Evolutionary conservation across 2,797 vertebrate genomes (phyloP), one percentile per base, ranked within the genome.

Genomic region (Molothrus aeneus): DNA sequence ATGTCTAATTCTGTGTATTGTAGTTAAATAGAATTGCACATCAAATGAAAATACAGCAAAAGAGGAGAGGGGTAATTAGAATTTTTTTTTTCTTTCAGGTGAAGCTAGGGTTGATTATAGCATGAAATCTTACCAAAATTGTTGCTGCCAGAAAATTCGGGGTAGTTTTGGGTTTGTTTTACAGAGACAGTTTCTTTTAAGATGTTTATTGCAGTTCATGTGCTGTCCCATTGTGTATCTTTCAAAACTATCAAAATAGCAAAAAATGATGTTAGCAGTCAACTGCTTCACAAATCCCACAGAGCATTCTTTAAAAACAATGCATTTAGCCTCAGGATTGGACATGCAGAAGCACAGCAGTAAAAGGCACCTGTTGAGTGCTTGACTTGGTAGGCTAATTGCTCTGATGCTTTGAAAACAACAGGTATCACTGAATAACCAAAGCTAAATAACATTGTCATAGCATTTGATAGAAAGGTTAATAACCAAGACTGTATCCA

Each of bases 341-440:
- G 66, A 86, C 50, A 26, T 36, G 34, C 28, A 89, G 60, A 81
- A 91, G 40, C 54, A 75, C 25, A 68, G 56, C 69, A 80, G 74
- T 54, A 65, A 90, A 89, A 84, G 45, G 65, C 63, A 89, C 72
- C 71, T 95, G 80, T 91, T 88, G 95, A 84, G 79, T 86, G 32
- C 86, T 92, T 89, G 83, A 70, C 53, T 84, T 86, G 25, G 9
- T 53, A 32, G 75, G 79, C 48, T 95, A 90, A 97, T 96, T 93
- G 64, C 54, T 88, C 47, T 80, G 47, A 57, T 92, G 59, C 86
- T 95, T 90, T 86, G 47, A 47, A 92, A 92, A 87, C 71, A 25
- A 69, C 88, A 88, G 66, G 24, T 78, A 77, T 26, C 3, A 3
- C 60, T 93, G 84, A 88, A 88, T 88, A 95, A 95, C 93, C 72